Conservation (phyloP, 1,140 invertebrate genomes). For the Pseudomyrmex pallidus region DNA sequence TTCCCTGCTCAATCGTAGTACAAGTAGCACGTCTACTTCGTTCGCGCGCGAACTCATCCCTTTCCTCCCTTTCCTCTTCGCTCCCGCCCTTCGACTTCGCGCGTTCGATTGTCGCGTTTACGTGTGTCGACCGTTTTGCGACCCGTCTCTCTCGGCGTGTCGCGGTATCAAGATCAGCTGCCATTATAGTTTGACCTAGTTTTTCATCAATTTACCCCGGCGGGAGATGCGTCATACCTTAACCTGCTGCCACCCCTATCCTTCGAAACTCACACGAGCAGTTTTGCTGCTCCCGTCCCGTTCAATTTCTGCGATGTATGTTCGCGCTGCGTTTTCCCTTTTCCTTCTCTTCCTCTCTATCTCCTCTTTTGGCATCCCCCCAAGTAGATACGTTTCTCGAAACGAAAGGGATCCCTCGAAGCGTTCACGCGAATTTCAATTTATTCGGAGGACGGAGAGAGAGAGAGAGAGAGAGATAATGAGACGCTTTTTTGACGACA, state of each 20-base stretch:
- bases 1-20: not conserved
- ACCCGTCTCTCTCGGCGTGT: not conserved
- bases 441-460: not conserved
- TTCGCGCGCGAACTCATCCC: too few species aligned
- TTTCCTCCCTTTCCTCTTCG: not conserved
- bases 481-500: slow-evolving; percentile 19
- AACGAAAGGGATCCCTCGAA: not conserved
- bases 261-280: slow-evolving; percentile 33
- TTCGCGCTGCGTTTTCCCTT: not conserved
- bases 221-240: slow-evolving; percentile 13
- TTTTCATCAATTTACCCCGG: slow-evolving; percentile 68
- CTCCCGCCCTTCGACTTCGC: not conserved
- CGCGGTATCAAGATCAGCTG: slow-evolving; percentile 40
- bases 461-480: not conserved
- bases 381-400: slow-evolving; percentile 26
- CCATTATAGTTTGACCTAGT: slow-evolving; percentile 71
- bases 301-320: slow-evolving; percentile 38
- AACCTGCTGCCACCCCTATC: slow-evolving; percentile 9
- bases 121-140: not conserved
- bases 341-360: not conserved
- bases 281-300: slow-evolving; percentile 22
- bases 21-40: too few species aligned
- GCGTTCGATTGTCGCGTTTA: slow-evolving; percentile 42
- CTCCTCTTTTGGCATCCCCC: too few species aligned
- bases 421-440: slow-evolving; percentile 62